These are phyloP conservation scores for Apoda limacodes DNA, from an alignment of 2,888 invertebrate genomes.

Conservation along the genomic window DNA sequence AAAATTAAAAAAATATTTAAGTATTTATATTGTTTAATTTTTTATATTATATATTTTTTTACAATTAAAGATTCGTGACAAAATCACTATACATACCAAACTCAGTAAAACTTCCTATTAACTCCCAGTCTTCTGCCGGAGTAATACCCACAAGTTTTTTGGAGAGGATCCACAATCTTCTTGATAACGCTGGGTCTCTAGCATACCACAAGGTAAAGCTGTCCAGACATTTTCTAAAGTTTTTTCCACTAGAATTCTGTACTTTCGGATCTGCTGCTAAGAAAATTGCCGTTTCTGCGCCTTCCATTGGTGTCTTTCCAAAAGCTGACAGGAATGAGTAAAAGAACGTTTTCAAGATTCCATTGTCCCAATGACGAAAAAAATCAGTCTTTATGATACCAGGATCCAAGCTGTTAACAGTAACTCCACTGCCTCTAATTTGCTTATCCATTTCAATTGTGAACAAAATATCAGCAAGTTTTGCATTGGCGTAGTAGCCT, in stretches of 20 bases:
- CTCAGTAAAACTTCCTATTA: no score
- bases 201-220: conserved; percentile 44
- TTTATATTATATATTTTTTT: no score
- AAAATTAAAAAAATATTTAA: no score
- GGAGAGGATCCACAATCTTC: conserved; percentile 39
- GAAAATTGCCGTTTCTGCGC: conserved; percentile 49
- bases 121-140: conserved; percentile 41
- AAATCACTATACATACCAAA: no score
- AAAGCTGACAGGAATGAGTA: no score
- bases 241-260: conserved; percentile 33
- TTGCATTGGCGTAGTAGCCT: conserved; percentile 44
- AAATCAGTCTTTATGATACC: no score
- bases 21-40: no score
- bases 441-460: conserved; percentile 68
- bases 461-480: conserved; percentile 74
- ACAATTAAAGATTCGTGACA: no score
- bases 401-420: conserved; percentile 75
- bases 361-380: no score
- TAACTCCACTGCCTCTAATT: conserved; percentile 69
- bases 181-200: conserved; percentile 29
- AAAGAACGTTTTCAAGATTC: no score
- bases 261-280: conserved; percentile 40
- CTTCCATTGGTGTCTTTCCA: conserved; percentile 31
- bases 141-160: conserved; percentile 41
- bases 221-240: conserved; percentile 50